Evolutionary conservation across 30 jellyfish, hydroid and myxozoan genomes (phyloP).

Genomic region (Chironex yamaguchii): DNA sequence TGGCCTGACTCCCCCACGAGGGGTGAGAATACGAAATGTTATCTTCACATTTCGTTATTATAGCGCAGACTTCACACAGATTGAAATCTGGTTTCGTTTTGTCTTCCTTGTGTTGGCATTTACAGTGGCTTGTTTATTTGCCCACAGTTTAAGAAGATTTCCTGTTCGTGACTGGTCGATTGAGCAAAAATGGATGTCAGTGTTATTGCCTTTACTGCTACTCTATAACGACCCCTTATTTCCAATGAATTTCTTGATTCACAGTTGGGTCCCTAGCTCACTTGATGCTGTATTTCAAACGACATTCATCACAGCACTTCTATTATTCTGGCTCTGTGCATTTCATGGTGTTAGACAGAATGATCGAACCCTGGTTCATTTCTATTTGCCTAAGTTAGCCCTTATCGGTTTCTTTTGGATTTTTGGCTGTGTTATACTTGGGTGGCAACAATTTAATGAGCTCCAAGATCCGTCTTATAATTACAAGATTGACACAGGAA

Average conservation of each 20-base stretch:
- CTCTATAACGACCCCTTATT: constrained; percentile 94
- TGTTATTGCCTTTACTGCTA: constrained; percentile 83
- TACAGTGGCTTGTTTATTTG: constrained; percentile 97
- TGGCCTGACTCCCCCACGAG: constrained; percentile 76
- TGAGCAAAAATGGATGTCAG: constrained; percentile 98
- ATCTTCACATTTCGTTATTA: constrained; percentile 87
- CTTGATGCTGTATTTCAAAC: constrained; percentile 91
- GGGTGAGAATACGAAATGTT: constrained; percentile 78
- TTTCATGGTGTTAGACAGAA: constrained; percentile 97
- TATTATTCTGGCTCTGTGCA: constrained; percentile 98
- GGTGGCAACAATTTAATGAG: constrained; percentile 98
- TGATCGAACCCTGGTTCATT: constrained; percentile 73
- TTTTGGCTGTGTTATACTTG: constrained; percentile 80
- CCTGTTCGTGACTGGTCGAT: constrained; percentile 98
- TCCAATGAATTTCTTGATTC: constrained; percentile 90
- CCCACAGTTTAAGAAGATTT: constrained; percentile 89
- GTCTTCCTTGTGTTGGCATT: constrained; percentile 94
- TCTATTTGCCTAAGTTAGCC: constrained; percentile 91
- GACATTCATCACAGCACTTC: constrained; percentile 85
- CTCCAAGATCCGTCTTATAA: constrained; percentile 87
- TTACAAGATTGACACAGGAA: constrained; percentile 92
- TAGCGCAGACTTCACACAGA: constrained; percentile 96
- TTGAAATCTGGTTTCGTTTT: constrained; percentile 98
- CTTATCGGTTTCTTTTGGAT: constrained; percentile 91
- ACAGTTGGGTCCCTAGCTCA: constrained; percentile 93